Base-by-base conservation (phyloP, 2,888 invertebrate genomes). In the Abrostola tripartita region DNA sequence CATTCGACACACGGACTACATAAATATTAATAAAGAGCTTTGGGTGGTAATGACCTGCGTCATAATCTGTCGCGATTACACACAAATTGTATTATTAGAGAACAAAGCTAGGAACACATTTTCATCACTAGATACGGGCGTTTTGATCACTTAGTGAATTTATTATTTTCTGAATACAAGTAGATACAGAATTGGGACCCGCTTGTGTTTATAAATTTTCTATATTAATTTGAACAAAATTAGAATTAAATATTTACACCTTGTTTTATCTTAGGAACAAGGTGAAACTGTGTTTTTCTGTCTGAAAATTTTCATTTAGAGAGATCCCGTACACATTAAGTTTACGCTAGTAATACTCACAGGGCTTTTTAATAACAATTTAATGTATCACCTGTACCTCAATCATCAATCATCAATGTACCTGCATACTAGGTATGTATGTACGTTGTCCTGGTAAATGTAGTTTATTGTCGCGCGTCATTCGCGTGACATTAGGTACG, bases 21-120 rank as follows among this genome's bases (percentile, higher is more conserved):
- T 61, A 41, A 67, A 74, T 65, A 47, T 62, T 61, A 56, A 61
- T 66, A 58, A 59, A 68, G 52, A 59, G 50, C 52, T 60, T 38
- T 37, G 24, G 57, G 24, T 52, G 36, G 14, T 72, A 53, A 68
- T 53, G 53, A 58, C 42, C 40, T 65, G 51, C 69, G 74, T 68
- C 78, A 74, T 36, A 47, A 59, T 11, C 47, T 57, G 53, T 76
- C 66, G 54, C 44, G 50, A 55, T 63, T 59, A 52, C 62, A 56
- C 49, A 63, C 38, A 61, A 12, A 56, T 66, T 66, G 55, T 68
- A 61, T 61, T 72, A 63, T 58, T 51, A 68, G 64, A 58, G n/a
- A n/a, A n/a, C n/a, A 68, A 68, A 63, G 68, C 37, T 63, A 40
- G n/a, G 24, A 60, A 56, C 49, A 64, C 35, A 61, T 47, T 61